Conservation (phyloP, 2,888 invertebrate genomes). For the Busseola fusca region DNA sequence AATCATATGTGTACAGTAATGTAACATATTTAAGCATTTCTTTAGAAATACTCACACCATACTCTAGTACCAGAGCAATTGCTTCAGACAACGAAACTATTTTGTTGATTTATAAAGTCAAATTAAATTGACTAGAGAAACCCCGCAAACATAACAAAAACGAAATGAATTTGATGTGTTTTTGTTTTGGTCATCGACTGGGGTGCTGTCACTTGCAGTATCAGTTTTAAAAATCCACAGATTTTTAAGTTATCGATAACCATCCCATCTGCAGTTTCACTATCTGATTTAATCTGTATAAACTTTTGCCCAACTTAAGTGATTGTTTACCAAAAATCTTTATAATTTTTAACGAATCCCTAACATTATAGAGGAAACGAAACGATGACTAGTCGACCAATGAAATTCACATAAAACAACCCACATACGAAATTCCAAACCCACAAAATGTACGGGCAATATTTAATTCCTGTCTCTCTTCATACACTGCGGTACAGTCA, state of each 20-base stretch:
- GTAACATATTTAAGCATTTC: neutral
- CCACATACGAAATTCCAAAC: constrained; percentile 34
- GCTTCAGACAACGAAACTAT: too few relatives aligned
- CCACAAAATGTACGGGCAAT: constrained; percentile 32
- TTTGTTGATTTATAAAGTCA: neutral
- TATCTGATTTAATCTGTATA: too few relatives aligned
- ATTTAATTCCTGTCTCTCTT: constrained; percentile 26
- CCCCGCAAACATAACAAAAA: too few relatives aligned
- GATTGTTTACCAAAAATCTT: neutral
- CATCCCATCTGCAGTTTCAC: too few relatives aligned
- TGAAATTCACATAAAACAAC: constrained; percentile 34
- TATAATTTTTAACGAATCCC: neutral
- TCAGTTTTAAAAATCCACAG: too few relatives aligned
- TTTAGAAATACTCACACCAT: too few relatives aligned
- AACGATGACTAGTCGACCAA: constrained; percentile 8
- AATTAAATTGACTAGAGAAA: too few relatives aligned
- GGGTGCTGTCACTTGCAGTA: too few relatives aligned
- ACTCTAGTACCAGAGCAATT: neutral
- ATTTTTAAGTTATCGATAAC: too few relatives aligned
- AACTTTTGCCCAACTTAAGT: neutral
- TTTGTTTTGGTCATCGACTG: too few relatives aligned
- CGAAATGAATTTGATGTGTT: too few relatives aligned
- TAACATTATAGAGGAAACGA: neutral
- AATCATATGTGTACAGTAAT: too few relatives aligned
- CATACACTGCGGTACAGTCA: constrained; percentile 17